These are phyloP conservation scores for Dolomedes plantarius DNA, from an alignment of 2,888 invertebrate species.

Conservation along the genomic window DNA sequence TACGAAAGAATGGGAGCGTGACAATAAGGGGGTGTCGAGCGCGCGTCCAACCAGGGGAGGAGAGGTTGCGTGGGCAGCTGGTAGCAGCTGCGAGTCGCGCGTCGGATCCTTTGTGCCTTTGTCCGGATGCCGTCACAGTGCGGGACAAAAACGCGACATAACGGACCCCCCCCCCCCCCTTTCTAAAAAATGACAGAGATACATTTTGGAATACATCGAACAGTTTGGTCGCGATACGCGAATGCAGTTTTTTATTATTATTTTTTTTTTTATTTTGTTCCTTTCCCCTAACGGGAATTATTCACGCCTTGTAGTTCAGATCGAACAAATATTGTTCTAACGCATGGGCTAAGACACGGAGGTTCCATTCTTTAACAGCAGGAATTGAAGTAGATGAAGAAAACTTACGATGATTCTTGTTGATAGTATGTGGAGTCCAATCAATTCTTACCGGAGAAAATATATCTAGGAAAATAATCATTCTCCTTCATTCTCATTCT, in stretches of 20 bases:
- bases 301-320: not conserved
- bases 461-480: no score
- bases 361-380: no score
- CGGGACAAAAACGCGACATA: constrained; percentile 14
- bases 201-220: constrained; percentile 5
- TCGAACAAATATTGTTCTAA: not conserved
- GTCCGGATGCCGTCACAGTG: constrained; percentile 9
- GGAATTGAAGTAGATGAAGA: no score
- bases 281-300: no score
- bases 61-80: not conserved
- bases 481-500: no score
- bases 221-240: not conserved
- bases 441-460: no score
- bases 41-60: not conserved
- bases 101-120: constrained; percentile 10
- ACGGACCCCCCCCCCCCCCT: not conserved
- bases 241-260: not conserved
- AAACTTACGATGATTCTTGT: no score
- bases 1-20: constrained; percentile 12
- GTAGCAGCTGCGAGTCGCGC: constrained; percentile 5
- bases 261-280: no score
- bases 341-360: no score
- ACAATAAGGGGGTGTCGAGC: not conserved
- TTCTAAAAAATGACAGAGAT: not conserved
- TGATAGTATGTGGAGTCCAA: no score